Conservation (phyloP, 2,797 vertebrate species). For the Peromyscus eremicus region DNA sequence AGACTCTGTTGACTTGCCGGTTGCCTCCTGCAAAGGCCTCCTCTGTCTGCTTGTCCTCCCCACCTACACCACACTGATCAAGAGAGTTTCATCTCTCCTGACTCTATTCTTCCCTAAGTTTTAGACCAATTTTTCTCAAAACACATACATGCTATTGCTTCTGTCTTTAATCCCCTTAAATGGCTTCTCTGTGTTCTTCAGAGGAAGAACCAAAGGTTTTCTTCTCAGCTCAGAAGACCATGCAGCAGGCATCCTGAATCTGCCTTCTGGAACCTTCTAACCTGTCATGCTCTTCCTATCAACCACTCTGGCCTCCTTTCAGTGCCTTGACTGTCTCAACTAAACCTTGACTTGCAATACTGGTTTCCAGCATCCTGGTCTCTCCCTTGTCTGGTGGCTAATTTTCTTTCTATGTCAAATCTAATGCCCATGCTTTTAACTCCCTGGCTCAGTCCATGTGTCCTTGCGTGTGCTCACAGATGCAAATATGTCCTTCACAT, state of each 20-base stretch:
- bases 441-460: background rate
- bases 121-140: background rate
- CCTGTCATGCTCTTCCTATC: background rate
- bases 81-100: background rate
- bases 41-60: background rate
- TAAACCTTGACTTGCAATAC: background rate
- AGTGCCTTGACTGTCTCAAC: background rate
- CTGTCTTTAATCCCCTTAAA: background rate
- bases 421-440: background rate
- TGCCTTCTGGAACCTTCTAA: background rate
- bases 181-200: background rate
- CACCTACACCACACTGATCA: background rate
- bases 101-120: background rate
- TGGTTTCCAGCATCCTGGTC: background rate
- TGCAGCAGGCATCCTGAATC: fast-evolving
- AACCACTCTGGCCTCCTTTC: background rate
- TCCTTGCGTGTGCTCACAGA: background rate
- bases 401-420: background rate
- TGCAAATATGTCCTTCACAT: background rate
- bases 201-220: background rate
- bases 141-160: background rate
- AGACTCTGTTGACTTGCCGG: background rate
- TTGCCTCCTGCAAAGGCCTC: background rate
- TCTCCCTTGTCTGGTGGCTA: background rate
- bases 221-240: background rate